A percentile compares a stretch with the other conserved stretches of the same genome.
phyloP scores from a whole-genome alignment of 2,888 invertebrate species.

The Spisula solida region DNA sequence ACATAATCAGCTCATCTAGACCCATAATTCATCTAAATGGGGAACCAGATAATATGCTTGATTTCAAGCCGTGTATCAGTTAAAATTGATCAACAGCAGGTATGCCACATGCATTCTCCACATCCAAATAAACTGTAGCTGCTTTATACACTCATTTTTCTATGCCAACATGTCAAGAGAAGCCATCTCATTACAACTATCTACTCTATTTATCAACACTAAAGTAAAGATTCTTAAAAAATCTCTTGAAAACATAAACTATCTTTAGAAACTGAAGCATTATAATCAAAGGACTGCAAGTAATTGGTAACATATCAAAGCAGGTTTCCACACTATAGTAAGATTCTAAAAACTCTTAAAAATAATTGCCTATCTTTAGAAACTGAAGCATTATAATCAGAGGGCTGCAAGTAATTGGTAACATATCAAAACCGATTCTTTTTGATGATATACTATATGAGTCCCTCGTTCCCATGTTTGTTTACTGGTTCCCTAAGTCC shows the following conservation, averaged over 20 bases:
- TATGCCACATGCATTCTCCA: slow-evolving; percentile 44
- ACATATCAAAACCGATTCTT: slow-evolving; percentile 38
- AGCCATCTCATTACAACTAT: slow-evolving; percentile 45
- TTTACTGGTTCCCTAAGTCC: slow-evolving; percentile 33
- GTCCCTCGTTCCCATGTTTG: slow-evolving; percentile 34
- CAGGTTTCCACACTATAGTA: slow-evolving; percentile 17
- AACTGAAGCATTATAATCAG: slow-evolving; percentile 35
- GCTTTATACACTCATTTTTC: slow-evolving; percentile 48
- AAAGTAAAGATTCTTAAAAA: slow-evolving; percentile 28
- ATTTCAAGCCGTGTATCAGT: slow-evolving; percentile 41
- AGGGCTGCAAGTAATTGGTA: slow-evolving; percentile 38
- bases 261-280: slow-evolving; percentile 29
- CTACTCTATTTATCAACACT: slow-evolving; percentile 45
- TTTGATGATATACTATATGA: slow-evolving; percentile 40
- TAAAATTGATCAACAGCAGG: slow-evolving; percentile 33
- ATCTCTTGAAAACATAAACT: slow-evolving; percentile 26
- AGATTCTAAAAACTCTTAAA: slow-evolving; percentile 35
- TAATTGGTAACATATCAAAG: slow-evolving; percentile 54
- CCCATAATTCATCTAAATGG: slow-evolving; percentile 52
- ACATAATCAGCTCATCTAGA: slow-evolving; percentile 50
- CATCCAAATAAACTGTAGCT: slow-evolving; percentile 37
- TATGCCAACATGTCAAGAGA: slow-evolving; percentile 47
- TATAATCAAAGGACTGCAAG: slow-evolving; percentile 25
- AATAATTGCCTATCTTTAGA: slow-evolving; percentile 12
- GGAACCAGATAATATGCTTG: slow-evolving; percentile 50